A percentile compares a stretch with the other conserved stretches of the same genome.
phyloP scores from a whole-genome alignment of 2,888 invertebrate genomes.

The Epinotia bilunana region DNA sequence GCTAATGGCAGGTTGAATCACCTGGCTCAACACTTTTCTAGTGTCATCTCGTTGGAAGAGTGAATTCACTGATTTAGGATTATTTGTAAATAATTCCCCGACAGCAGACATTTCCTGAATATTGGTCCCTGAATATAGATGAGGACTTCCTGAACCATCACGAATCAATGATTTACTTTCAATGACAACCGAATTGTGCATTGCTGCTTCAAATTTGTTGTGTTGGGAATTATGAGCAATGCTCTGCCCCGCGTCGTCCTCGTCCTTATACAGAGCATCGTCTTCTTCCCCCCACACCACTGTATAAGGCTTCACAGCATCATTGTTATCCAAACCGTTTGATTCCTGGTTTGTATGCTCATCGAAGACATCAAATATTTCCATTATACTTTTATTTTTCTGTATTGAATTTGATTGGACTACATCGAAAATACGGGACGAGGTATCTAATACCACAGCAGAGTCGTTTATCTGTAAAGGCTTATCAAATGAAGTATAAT shows the following conservation, averaged over 20 bases:
- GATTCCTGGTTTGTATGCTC: slow-evolving; percentile 59
- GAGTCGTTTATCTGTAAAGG: slow-evolving; percentile 48
- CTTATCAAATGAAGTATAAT: slow-evolving; percentile 64
- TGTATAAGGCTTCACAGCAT: slow-evolving; percentile 64
- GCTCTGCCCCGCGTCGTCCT: slow-evolving; percentile 54
- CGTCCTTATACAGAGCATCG: slow-evolving; percentile 75
- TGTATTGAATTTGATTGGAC: slow-evolving; percentile 65
- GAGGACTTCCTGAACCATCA: neutral
- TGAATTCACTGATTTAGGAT: neutral
- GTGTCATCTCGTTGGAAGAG: slow-evolving; percentile 3
- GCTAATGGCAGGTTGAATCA: slow-evolving; percentile 18
- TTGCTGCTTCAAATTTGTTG: slow-evolving; percentile 32
- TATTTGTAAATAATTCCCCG: slow-evolving; percentile 8
- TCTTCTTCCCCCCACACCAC: slow-evolving; percentile 79
- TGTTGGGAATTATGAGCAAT: slow-evolving; percentile 51
- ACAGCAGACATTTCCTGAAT: slow-evolving; percentile 4
- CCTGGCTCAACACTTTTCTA: slow-evolving; percentile 11
- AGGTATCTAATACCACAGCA: slow-evolving; percentile 49
- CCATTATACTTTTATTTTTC: slow-evolving; percentile 76
- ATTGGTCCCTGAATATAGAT: neutral
- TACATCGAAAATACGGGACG: slow-evolving; percentile 67
- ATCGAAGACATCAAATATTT: slow-evolving; percentile 67
- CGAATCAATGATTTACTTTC: neutral
- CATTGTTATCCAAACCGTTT: slow-evolving; percentile 61
- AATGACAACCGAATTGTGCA: neutral